These are phyloP conservation scores for Epirrita christyi DNA, from an alignment of 2,888 invertebrate species.

Conservation along the genomic window DNA sequence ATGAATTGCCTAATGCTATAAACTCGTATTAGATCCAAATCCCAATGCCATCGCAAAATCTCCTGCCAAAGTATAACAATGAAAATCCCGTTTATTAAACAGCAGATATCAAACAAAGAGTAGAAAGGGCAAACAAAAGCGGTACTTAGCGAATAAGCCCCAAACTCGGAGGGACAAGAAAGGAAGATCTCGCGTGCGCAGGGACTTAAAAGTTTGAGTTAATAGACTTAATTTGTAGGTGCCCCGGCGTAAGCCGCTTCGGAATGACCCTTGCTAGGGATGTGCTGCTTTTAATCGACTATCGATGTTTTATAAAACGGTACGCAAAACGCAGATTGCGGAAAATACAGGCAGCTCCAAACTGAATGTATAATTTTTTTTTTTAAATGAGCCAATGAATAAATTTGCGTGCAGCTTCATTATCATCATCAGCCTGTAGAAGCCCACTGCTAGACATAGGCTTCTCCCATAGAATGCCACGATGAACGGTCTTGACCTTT, in stretches of 20 bases:
- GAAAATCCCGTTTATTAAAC: constrained; percentile 63
- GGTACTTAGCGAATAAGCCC: constrained; percentile 81
- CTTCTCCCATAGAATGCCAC: no score
- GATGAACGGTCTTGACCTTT: no score
- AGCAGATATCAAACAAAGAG: constrained; percentile 72
- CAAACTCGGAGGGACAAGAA: constrained; percentile 77
- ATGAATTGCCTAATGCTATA: background rate
- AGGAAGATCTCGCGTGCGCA: constrained; percentile 77
- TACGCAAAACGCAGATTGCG: background rate
- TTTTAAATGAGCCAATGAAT: no score
- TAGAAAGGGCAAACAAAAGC: constrained; percentile 68
- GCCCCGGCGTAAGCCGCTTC: constrained; percentile 74
- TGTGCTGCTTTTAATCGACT: constrained; percentile 52
- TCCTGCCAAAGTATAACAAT: constrained; percentile 41
- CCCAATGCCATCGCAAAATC: constrained; percentile 13
- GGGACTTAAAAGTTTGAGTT: constrained; percentile 82
- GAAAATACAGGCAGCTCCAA: no score
- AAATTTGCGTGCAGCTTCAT: no score
- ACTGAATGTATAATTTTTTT: no score
- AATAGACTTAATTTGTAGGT: constrained; percentile 84
- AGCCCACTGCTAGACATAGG: no score
- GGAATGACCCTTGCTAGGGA: constrained; percentile 69
- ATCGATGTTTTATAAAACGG: constrained; percentile 48
- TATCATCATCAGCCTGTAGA: no score
- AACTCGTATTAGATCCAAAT: constrained; percentile 1